Conservation (phyloP, 2,797 vertebrate genomes). For the Poecilia picta region DNA sequence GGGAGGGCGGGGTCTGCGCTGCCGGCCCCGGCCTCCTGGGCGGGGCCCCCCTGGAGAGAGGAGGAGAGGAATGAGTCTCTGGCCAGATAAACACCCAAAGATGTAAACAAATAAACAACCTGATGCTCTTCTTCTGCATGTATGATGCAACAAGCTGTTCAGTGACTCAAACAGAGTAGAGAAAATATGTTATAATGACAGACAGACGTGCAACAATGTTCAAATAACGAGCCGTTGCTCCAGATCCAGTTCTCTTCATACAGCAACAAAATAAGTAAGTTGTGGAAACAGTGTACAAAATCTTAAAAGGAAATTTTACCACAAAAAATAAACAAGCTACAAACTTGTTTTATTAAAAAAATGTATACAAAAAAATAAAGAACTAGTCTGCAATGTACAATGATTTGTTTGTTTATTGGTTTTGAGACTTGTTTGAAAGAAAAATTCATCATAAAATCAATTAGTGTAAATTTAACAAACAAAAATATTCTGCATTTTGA, state of each 20-base stretch:
- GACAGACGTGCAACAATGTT: not conserved
- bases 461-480: not conserved
- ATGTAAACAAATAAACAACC: conserved; percentile 34
- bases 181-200: conserved; percentile 1
- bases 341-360: not conserved
- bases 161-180: not conserved
- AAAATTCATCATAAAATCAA: not conserved
- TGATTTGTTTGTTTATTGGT: not conserved
- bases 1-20: conserved; percentile 77
- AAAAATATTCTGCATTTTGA: not conserved
- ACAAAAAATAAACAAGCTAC: not conserved
- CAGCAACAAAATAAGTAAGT: not conserved
- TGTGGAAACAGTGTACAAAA: not conserved
- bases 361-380: not conserved
- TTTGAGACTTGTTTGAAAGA: not conserved
- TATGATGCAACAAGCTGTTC: not conserved
- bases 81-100: not conserved
- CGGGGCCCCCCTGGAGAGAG: conserved; percentile 72
- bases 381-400: not conserved
- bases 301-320: not conserved
- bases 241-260: not conserved
- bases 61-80: conserved; percentile 6
- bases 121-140: conserved; percentile 9
- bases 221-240: not conserved
- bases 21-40: conserved; percentile 80